Evolutionary conservation across 2,113 vertebrate species (phyloP).

Genomic region (Cariama cristata): DNA sequence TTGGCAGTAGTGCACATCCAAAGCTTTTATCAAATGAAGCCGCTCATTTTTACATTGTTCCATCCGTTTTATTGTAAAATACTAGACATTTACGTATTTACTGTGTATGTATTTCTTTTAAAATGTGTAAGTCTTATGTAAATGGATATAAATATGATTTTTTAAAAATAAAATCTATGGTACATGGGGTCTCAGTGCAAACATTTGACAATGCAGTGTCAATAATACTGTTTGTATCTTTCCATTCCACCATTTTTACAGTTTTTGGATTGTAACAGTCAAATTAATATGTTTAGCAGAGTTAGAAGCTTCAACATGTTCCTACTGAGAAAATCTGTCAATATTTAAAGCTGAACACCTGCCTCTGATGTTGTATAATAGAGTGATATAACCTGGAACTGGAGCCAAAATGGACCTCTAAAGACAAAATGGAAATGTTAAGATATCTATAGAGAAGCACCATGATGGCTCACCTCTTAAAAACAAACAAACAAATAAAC

Average conservation of each 20-base stretch:
- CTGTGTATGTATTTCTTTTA: constrained; percentile 90
- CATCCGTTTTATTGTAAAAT: constrained; percentile 92
- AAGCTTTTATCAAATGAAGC: constrained; percentile 77
- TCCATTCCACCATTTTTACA: constrained; percentile 85
- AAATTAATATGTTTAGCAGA: constrained; percentile 78
- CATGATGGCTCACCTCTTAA: constrained; percentile 77
- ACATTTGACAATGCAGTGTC: constrained; percentile 87
- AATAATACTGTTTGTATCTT: constrained; percentile 89
- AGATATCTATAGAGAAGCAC: constrained; percentile 69
- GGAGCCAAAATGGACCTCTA: constrained; percentile 75
- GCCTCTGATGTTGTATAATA: constrained; percentile 79
- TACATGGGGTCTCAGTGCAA: constrained; percentile 90
- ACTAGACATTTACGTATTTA: constrained; percentile 87
- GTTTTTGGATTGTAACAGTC: constrained; percentile 85
- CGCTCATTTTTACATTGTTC: constrained; percentile 81
- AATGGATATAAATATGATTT: constrained; percentile 97
- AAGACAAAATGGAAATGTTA: constrained; percentile 72
- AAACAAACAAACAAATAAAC: constrained; percentile 56
- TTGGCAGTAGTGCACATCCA: constrained; percentile 73
- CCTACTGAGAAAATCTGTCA: constrained; percentile 78
- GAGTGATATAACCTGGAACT: constrained; percentile 73
- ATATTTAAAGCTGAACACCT: constrained; percentile 79
- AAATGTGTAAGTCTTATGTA: constrained; percentile 95
- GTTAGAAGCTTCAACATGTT: constrained; percentile 75
- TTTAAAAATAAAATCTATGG: constrained; percentile 84